Conservation (phyloP, 2,797 vertebrate species). For the Melanotaenia parkinsoni region DNA sequence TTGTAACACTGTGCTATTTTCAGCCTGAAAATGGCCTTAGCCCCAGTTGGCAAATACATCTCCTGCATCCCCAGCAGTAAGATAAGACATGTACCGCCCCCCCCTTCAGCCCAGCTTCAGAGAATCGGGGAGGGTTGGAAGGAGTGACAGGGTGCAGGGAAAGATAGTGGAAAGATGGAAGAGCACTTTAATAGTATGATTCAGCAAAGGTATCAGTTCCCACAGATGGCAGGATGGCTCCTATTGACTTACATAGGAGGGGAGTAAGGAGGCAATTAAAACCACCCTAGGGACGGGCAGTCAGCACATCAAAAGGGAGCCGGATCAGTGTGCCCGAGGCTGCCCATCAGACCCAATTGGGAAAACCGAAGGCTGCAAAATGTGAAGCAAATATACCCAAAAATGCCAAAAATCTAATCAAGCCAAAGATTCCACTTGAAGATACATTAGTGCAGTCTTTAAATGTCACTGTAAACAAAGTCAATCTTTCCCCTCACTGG, state of each 20-base stretch:
- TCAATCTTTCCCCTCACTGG: neutral
- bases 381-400: constrained; percentile 5
- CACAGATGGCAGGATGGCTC: constrained; percentile 79
- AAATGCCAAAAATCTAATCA: constrained; percentile 31
- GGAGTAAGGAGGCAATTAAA: constrained; percentile 74
- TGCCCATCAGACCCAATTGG: constrained; percentile 34
- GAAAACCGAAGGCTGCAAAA: constrained; percentile 22
- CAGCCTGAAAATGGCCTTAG: constrained; percentile 40
- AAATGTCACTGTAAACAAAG: constrained; percentile 39
- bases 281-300: constrained; percentile 70
- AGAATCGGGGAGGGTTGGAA: constrained; percentile 8
- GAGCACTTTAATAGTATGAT: constrained; percentile 79
- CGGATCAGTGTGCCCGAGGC: constrained; percentile 42
- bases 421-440: constrained; percentile 15
- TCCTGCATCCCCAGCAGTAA: constrained; percentile 55
- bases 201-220: constrained; percentile 81
- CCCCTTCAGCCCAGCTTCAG: constrained; percentile 22
- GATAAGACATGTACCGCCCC: constrained; percentile 53
- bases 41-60: constrained; percentile 57
- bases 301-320: constrained; percentile 67
- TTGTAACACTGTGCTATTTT: constrained; percentile 54
- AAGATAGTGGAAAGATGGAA: constrained; percentile 58
- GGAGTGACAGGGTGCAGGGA: constrained; percentile 52
- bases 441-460: constrained; percentile 14
- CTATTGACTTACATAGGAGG: constrained; percentile 78